Evolutionary conservation across 2,113 vertebrate species (phyloP), one percentile per base, ranked within the genome.

Genomic region (Rafetus swinhoei): DNA sequence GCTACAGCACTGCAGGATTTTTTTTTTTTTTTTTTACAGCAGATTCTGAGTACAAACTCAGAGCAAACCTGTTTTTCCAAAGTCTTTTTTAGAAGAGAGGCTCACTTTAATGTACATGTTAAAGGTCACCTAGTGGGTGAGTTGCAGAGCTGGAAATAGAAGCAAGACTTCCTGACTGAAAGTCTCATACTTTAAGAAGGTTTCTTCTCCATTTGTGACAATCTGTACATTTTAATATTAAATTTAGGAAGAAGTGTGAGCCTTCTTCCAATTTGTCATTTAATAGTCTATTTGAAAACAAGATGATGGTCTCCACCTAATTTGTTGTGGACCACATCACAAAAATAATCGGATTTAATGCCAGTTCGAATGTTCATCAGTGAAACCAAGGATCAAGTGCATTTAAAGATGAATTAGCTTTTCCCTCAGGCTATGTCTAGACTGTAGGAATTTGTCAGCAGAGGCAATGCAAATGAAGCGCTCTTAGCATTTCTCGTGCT

Each of bases 121-220:
- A 86, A 89, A 89, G 80, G 93, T 94, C 93, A 93, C 59, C 50
- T 39, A 69, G 54, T 32, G 59, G 83, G 93, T 95, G 95, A 87
- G 79, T 77, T 59, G 79, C 88, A 82, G 60, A 90, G 60, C 94
- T 82, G 90, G 85, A 86, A 95, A 85, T 86, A 92, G 90, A 94
- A 95, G 72, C 82, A 76, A 50, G 87, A 83, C 45, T 89, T 94
- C 87, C 52, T 60, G 74, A 85, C 81, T 96, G 88, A 89, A 96
- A 95, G 91, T 93, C 94, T 93, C 74, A 92, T 94, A 59, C 93
- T 96, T 91, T 97, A 95, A 96, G 89, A 96, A 94, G 83, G 95
- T 91, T 90, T 93, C 82, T 76, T 90, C 82, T 35, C 79, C n/a
- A 90, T 88, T 65, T 65, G 62, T 93, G 35, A 19, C 35, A 11